These are phyloP conservation scores for Sinocyclocheilus grahami DNA, from an alignment of 2,113 vertebrate species.

Conservation along the genomic window DNA sequence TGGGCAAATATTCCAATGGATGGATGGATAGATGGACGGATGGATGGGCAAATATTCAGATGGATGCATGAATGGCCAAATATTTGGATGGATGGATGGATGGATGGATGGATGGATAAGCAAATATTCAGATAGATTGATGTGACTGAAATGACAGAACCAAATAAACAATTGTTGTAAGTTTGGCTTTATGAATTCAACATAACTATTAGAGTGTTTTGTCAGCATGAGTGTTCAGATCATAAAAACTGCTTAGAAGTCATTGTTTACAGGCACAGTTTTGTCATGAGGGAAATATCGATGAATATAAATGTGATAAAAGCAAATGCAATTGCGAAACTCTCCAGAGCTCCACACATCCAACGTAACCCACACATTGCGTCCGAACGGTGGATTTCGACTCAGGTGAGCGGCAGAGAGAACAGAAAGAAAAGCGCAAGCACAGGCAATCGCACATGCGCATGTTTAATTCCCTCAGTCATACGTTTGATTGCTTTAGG, in stretches of 20 bases:
- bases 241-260: neutral
- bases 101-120: neutral
- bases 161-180: neutral
- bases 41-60: too few species aligned
- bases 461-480: conserved; percentile 53
- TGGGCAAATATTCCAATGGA: neutral
- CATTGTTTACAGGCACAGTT: neutral
- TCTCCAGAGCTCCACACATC: neutral
- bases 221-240: neutral
- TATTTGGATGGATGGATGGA: neutral
- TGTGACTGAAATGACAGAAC: neutral
- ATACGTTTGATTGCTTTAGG: conserved; percentile 29
- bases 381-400: neutral
- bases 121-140: neutral
- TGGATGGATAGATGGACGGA: neutral
- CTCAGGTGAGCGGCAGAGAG: neutral
- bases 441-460: neutral
- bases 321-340: neutral
- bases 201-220: neutral
- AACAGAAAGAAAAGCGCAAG: neutral
- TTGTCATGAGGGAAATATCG: neutral
- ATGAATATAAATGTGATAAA: neutral
- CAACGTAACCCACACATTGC: neutral
- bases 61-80: too few species aligned
- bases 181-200: neutral